phyloP scores from a whole-genome alignment of 1,140 invertebrate genomes.

The Tetramorium parvispinum region DNA sequence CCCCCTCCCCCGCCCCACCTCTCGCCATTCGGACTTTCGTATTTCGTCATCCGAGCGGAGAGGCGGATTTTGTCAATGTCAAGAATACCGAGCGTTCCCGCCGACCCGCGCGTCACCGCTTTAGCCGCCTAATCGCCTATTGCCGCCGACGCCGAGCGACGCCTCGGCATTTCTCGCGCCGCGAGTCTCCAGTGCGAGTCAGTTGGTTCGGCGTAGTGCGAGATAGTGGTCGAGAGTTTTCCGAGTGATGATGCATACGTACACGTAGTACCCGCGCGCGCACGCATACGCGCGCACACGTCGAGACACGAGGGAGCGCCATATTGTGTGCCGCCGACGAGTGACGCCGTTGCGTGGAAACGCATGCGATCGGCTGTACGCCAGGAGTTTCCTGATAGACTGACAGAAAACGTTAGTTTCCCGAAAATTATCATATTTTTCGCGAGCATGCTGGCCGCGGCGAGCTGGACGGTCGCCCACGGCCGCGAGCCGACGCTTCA shows the following conservation, averaged over 20 bases:
- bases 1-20: too few relatives aligned
- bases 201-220: background rate
- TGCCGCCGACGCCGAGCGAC: background rate
- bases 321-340: background rate
- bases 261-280: background rate
- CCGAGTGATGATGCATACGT: background rate
- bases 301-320: background rate
- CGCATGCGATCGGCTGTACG: background rate
- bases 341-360: slow-evolving; percentile 13
- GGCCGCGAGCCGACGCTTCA: background rate
- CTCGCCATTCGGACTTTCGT: slow-evolving; percentile 50
- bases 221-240: background rate
- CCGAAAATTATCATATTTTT: slow-evolving; percentile 35
- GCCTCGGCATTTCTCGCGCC: too few relatives aligned
- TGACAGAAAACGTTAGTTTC: background rate
- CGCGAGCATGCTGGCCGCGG: background rate
- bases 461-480: background rate
- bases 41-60: slow-evolving; percentile 68
- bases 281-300: background rate
- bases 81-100: slow-evolving; percentile 46
- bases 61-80: slow-evolving; percentile 68
- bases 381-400: background rate
- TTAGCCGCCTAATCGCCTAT: too few relatives aligned
- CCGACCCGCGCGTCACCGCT: background rate
- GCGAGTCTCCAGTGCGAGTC: background rate